Percentiles rank a stretch among this genome's conserved stretches.
Evolutionary conservation across 2,888 invertebrate genomes (phyloP).

Genomic region (Gymnosoma rotundatum): DNA sequence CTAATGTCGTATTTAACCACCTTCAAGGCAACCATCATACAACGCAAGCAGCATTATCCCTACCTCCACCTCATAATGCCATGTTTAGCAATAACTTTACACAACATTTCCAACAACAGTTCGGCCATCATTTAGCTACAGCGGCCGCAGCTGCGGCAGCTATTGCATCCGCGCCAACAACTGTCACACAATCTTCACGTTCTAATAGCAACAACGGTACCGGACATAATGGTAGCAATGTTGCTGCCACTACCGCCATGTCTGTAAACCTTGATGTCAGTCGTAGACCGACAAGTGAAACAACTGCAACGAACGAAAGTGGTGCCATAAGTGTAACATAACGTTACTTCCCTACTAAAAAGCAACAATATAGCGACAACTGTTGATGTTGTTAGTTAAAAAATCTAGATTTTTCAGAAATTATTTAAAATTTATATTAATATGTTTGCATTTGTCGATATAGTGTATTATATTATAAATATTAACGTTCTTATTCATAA

Average conservation of each 20-base stretch:
- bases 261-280: slow-evolving; percentile 60
- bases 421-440: slow-evolving; percentile 20
- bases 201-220: slow-evolving; percentile 7
- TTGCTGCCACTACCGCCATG: slow-evolving; percentile 46
- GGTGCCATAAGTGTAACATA: slow-evolving; percentile 82
- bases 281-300: slow-evolving; percentile 48
- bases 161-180: slow-evolving; percentile 66
- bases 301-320: slow-evolving; percentile 74
- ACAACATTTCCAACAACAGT: slow-evolving; percentile 80
- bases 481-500: no score
- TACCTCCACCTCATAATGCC: slow-evolving; percentile 71
- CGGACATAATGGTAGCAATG: slow-evolving; percentile 31
- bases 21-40: slow-evolving; percentile 43
- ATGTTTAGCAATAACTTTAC: slow-evolving; percentile 76
- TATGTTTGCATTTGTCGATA: slow-evolving; percentile 57
- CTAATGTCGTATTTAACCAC: slow-evolving; percentile 57
- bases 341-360: slow-evolving; percentile 6
- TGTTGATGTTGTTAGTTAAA: slow-evolving; percentile 21
- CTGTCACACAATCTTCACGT: slow-evolving; percentile 45
- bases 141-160: slow-evolving; percentile 71
- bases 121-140: slow-evolving; percentile 76
- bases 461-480: slow-evolving; percentile 36
- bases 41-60: slow-evolving; percentile 53
- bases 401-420: slow-evolving; percentile 24
- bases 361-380: slow-evolving; percentile 12